These are phyloP conservation scores for Epistrophe grossulariae DNA, from an alignment of 2,888 invertebrate genomes.

Conservation along the genomic window DNA sequence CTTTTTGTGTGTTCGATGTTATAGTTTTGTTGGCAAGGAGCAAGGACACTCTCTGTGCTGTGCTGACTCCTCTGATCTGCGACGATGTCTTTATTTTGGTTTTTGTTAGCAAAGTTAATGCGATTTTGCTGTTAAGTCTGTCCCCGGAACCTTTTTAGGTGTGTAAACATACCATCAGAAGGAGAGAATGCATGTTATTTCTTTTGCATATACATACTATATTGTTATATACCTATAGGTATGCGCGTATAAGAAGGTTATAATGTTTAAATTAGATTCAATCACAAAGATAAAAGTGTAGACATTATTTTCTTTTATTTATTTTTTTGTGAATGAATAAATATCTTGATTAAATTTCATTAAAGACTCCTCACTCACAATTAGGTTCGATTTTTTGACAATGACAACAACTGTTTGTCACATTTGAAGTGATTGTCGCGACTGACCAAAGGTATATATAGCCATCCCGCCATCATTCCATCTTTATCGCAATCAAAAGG, in stretches of 20 bases:
- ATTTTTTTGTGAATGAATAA: conserved; percentile 10
- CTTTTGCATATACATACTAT: conserved; percentile 24
- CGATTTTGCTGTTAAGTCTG: conserved; percentile 80
- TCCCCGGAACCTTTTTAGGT: conserved; percentile 67
- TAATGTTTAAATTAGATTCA: conserved; percentile 52
- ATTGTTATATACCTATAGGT: too few relatives aligned
- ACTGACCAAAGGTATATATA: conserved; percentile 39
- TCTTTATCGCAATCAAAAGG: conserved; percentile 35
- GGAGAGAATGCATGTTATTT: conserved; percentile 14
- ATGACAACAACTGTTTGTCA: conserved; percentile 39
- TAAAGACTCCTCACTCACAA: conserved; percentile 42
- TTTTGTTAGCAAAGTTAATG: conserved; percentile 79
- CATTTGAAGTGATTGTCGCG: conserved; percentile 27
- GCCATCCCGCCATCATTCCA: conserved; percentile 4
- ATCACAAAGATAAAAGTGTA: conserved; percentile 37
- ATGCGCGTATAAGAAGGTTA: not conserved
- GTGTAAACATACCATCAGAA: conserved; percentile 56
- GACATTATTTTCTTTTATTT: not conserved
- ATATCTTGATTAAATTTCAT: conserved; percentile 21
- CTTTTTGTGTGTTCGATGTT: conserved; percentile 20
- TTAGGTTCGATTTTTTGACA: conserved; percentile 24
- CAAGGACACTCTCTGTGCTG: conserved; percentile 22
- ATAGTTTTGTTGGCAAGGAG: conserved; percentile 27
- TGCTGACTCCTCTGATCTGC: not conserved
- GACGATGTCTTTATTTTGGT: conserved; percentile 67